Evolutionary conservation across 1,140 invertebrate genomes (phyloP), one percentile per base, ranked within the genome.

Genomic region (Panonychus citri): DNA sequence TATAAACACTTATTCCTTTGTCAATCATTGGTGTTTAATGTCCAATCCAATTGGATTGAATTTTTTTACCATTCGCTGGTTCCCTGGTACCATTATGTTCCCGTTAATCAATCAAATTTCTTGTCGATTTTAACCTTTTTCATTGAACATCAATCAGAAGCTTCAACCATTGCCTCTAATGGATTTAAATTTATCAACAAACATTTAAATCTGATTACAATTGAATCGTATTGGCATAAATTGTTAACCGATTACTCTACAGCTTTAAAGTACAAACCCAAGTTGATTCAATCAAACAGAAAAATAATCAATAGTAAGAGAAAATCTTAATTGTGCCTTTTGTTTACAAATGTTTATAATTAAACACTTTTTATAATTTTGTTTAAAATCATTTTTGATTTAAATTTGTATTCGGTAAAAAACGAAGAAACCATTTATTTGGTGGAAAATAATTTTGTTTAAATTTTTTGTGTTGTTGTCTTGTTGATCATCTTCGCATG

Each of bases 31-130:
- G 86, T 97, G 0, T 89, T 94, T 64, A 89, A 97, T 71, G 87
- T 94, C 19, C 89, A 88, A 0, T 74, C 87, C 62, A 85, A 93
- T 60, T 96, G 90, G 90, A 72, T 79, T 26, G 91, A 97, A 73
- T 97, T 96, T 71, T 97, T 94, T 68, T 96, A 97, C 66, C 74
- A 79, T 25, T 76, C 78, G 34, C 71, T 97, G 62, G 86, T 86
- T 68, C 89, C 90, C 3, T 96, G 91, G 91, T 77, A 91, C 49
- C 91, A 97, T 73, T 96, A 91, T 66, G 77, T 97, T 62, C 91
- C 90, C 7, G 77, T 97, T 1, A 74, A 79, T 64, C 71, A 81
- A 67, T 66, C 78, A 55, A 75, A 84, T 58, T 70, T 88, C 4
- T 71, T 75, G 64, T 72, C 80, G 37, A 69, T 89, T 1, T 71